phyloP scores from a whole-genome alignment of 2,797 vertebrate species.

The Poecilia velifera region DNA sequence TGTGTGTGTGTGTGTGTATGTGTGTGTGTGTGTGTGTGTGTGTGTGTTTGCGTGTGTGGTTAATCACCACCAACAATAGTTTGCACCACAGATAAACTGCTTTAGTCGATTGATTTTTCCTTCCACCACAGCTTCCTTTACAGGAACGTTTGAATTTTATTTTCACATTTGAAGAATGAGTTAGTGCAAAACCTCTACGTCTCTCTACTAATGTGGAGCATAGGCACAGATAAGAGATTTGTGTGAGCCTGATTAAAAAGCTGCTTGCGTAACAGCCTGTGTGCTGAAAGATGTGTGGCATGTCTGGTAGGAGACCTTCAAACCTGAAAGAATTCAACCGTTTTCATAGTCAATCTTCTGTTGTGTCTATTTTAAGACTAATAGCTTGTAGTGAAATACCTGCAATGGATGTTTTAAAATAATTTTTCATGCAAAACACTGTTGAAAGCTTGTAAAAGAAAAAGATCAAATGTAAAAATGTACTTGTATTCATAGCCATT shows the following conservation, averaged over 20 bases:
- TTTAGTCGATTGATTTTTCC: background rate
- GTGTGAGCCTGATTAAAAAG: conserved; percentile 54
- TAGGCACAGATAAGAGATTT: conserved; percentile 17
- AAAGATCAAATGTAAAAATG: too few relatives aligned
- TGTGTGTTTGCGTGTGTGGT: conserved; percentile 1
- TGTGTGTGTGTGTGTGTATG: background rate
- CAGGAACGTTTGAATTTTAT: conserved; percentile 1
- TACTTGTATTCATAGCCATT: too few relatives aligned
- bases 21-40: background rate
- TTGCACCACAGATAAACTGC: background rate
- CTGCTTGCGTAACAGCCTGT: conserved; percentile 45
- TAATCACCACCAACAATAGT: conserved; percentile 2
- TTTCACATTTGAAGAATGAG: conserved; percentile 9
- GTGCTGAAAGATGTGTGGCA: conserved; percentile 33
- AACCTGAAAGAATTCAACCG: conserved; percentile 15
- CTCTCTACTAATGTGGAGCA: conserved; percentile 22
- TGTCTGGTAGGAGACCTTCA: conserved; percentile 49
- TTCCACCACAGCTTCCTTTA: background rate
- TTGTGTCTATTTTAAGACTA: conserved; percentile 19
- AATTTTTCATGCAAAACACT: conserved; percentile 4
- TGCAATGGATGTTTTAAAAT: background rate
- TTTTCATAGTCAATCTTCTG: conserved; percentile 26
- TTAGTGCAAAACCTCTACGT: conserved; percentile 4
- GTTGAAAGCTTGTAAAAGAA: background rate
- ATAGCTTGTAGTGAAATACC: background rate